These are phyloP conservation scores for Sitodiplosis mosellana DNA, from an alignment of 1,140 invertebrate genomes.

Conservation along the genomic window DNA sequence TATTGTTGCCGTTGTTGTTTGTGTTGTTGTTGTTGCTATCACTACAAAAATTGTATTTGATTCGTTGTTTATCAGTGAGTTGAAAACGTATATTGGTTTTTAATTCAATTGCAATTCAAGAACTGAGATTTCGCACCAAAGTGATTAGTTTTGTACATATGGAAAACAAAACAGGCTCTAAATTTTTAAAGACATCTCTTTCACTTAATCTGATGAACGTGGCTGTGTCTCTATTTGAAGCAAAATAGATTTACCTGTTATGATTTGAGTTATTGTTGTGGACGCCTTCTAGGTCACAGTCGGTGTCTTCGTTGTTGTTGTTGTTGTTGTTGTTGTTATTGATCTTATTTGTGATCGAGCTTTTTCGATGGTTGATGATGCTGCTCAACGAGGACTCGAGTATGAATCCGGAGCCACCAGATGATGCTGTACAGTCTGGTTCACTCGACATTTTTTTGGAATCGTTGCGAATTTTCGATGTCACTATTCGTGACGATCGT, in stretches of 20 bases:
- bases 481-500: too few relatives aligned
- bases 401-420: not conserved
- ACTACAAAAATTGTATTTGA: not conserved
- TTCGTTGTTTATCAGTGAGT: too few relatives aligned
- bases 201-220: too few relatives aligned
- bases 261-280: not conserved
- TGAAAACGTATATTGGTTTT: too few relatives aligned
- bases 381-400: not conserved
- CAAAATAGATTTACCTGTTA: not conserved
- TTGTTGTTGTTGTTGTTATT: not conserved
- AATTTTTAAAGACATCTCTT: too few relatives aligned
- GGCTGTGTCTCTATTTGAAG: too few relatives aligned
- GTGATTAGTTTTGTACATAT: too few relatives aligned
- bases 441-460: not conserved
- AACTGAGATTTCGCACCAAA: too few relatives aligned
- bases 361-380: not conserved
- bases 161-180: too few relatives aligned
- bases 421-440: not conserved
- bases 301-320: constrained; percentile 1
- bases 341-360: not conserved
- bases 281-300: constrained; percentile 1
- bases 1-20: not conserved
- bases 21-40: not conserved
- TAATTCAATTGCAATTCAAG: too few relatives aligned
- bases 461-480: too few relatives aligned